Evolutionary conservation across 2,797 vertebrate genomes (phyloP), one percentile per base, ranked within the genome.

Genomic region (Ptychadena robeensis): DNA sequence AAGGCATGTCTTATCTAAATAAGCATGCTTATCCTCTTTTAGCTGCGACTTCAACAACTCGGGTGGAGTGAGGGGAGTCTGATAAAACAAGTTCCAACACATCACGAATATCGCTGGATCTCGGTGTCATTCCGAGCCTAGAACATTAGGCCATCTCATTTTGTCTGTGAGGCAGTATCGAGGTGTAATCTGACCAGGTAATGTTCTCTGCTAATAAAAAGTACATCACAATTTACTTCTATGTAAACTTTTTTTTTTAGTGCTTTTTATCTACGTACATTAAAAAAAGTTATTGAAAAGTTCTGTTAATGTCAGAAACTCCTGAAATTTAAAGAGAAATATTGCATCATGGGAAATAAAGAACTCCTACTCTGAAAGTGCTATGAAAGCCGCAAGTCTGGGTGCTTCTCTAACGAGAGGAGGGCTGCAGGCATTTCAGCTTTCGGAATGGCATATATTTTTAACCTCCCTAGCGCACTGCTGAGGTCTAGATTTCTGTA

Each of bases 1-100:
- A 40, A 74, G 35, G 64, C 44, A 64, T 61, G 30, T 35, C 65
- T 85, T 85, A 85, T 85, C 82, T 85, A 69, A 80, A 83, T 83
- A 35, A 71, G 40, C 48, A 30, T 10, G 70, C 74, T 75, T 73
- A 67, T 80, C 63, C 71, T 32, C 38, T 74, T 40, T 34, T 67
- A 48, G 75, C 77, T 28, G 61, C 28, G 2, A 48, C 70, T 61
- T 25, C 5, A 18, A 59, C 68, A 61, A 28, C 2, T 69, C 11
- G 1, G 73, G 63, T 37, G 53, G 27, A 69, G 64, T 67, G 64
- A 35, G 68, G n/a, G 11, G 27, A 73, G n/a, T 34, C 69, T 68
- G 75, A 83, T 83, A 73, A 79, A 61, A 34, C 31, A n/a, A 48
- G 40, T 68, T 27, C 64, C 34, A 68, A 44, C 28, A 14, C 69